A percentile compares a stretch with the other conserved stretches of the same genome.
Evolutionary conservation across 2,113 vertebrate species (phyloP).

Genomic region (Hypanus sabinus): DNA sequence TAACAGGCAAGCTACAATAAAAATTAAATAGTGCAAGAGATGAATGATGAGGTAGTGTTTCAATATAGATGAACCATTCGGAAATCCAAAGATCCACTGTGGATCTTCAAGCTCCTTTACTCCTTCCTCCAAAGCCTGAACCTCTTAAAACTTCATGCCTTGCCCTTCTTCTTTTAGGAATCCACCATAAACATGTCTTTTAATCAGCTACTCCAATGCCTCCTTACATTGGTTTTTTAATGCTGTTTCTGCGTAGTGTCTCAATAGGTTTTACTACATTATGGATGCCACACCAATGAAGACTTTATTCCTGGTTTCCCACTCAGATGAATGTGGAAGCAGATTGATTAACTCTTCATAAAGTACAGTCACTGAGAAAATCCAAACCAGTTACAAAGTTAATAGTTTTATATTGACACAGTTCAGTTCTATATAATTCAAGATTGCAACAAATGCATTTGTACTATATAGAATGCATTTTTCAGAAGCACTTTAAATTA

Average conservation of each 20-base stretch:
- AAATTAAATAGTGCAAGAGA: too few species aligned
- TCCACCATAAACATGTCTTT: background rate
- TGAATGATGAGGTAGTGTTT: too few species aligned
- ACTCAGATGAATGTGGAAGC: background rate
- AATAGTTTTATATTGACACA: background rate
- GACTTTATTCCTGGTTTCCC: background rate
- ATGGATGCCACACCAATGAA: too few species aligned
- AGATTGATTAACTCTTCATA: background rate
- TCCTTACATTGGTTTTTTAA: too few species aligned
- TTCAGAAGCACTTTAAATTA: background rate
- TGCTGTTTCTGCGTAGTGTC: background rate
- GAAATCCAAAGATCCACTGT: too few species aligned
- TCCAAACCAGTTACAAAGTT: background rate
- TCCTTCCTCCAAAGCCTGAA: background rate
- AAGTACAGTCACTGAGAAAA: background rate
- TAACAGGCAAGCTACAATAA: too few species aligned
- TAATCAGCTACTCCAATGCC: too few species aligned
- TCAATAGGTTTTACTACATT: background rate
- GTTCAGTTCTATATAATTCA: background rate
- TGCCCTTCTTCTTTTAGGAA: background rate
- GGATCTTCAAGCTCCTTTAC: too few species aligned
- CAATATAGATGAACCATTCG: too few species aligned
- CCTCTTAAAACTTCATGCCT: background rate
- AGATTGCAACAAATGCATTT: background rate
- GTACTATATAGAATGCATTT: background rate